phyloP scores from a whole-genome alignment of 2,888 invertebrate species.

The Minunthozetes semirufus region DNA sequence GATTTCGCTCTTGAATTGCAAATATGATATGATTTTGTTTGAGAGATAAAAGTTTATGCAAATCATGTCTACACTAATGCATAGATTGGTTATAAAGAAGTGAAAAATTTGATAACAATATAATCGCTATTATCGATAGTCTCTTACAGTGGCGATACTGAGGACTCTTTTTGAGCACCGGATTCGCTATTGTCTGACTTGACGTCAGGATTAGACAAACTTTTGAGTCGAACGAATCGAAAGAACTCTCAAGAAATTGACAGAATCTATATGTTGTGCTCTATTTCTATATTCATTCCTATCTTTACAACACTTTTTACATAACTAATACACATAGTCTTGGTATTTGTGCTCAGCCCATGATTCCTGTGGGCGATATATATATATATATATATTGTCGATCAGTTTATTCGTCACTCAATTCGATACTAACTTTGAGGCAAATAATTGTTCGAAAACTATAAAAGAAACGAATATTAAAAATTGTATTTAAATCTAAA shows the following conservation, averaged over 20 bases:
- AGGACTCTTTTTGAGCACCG: background rate
- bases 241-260: background rate
- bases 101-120: background rate
- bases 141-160: background rate
- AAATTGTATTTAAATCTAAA: too few species aligned
- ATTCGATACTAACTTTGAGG: background rate
- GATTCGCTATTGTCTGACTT: conserved; percentile 29
- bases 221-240: background rate
- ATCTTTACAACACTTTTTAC: background rate
- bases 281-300: background rate
- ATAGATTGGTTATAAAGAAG: background rate
- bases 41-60: background rate
- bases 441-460: background rate
- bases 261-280: conserved; percentile 22
- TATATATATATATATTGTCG: background rate
- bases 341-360: background rate
- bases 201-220: conserved; percentile 23
- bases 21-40: background rate
- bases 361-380: background rate
- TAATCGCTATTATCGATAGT: background rate
- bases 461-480: background rate
- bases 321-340: background rate
- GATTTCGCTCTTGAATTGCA: background rate
- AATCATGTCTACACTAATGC: conserved; percentile 10
- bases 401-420: background rate